A percentile compares a stretch with the other conserved stretches of the same genome.
phyloP scores from a whole-genome alignment of 2,113 vertebrate genomes.

The Pterophyllum scalare region DNA sequence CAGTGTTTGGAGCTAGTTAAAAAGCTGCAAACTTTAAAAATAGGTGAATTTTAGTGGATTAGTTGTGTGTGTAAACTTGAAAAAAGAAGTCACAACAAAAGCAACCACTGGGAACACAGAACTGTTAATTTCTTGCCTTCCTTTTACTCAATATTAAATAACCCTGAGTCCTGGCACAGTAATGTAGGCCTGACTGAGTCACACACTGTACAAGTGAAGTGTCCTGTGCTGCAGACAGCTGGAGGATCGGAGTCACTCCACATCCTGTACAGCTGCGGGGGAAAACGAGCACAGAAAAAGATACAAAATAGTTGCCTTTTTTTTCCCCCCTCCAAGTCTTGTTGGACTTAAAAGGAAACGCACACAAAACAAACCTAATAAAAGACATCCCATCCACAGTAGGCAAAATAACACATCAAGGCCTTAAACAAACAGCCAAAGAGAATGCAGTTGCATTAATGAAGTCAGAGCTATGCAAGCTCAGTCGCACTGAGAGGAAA shows the following conservation, averaged over 20 bases:
- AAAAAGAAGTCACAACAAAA: not conserved
- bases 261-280: constrained; percentile 68
- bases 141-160: constrained; percentile 19
- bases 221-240: constrained; percentile 60
- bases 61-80: not conserved
- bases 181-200: constrained; percentile 41
- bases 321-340: not conserved
- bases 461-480: constrained; percentile 10
- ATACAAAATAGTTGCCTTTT: not conserved
- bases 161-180: constrained; percentile 8
- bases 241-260: constrained; percentile 50
- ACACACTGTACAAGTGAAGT: constrained; percentile 46
- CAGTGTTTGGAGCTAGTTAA: not conserved
- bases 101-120: not conserved
- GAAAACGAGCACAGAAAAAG: constrained; percentile 41
- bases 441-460: constrained; percentile 17
- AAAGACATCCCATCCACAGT: not conserved
- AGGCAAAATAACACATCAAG: not conserved
- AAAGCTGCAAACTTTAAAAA: not conserved
- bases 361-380: not conserved
- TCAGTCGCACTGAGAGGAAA: not conserved
- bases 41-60: accelerated
- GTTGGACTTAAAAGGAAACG: not conserved
- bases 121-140: not conserved
- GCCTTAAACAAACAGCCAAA: constrained; percentile 17